A percentile compares a stretch with the other conserved stretches of the same genome.
These are phyloP conservation scores for Catostylus mosaicus DNA, from an alignment of 30 jellyfish, hydroid and myxozoan genomes.

Conservation along the genomic window DNA sequence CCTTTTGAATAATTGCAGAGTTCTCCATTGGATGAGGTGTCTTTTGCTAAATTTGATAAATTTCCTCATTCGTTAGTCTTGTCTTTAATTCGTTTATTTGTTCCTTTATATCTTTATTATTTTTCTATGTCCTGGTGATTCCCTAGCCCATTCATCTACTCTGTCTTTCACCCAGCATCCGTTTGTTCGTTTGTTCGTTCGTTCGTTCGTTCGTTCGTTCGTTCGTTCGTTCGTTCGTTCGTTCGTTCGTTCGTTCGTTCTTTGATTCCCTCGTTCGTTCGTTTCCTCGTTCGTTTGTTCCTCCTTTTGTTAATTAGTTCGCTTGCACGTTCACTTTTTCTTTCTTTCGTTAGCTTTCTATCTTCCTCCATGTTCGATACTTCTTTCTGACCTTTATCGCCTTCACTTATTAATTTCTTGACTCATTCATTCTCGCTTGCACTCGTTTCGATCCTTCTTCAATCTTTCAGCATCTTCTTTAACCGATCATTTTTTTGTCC, in stretches of 20 bases:
- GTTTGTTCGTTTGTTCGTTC: neutral
- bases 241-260: conserved; percentile 1
- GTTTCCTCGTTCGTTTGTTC: conserved; percentile 1
- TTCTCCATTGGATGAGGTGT: too few species aligned
- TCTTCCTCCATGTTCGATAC: neutral
- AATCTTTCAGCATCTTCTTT: too few species aligned
- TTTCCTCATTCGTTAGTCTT: neutral
- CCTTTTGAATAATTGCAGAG: too few species aligned
- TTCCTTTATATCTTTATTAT: neutral
- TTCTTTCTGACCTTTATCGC: neutral
- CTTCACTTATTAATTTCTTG: neutral
- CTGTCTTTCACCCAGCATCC: neutral
- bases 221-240: neutral
- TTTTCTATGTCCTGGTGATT: neutral
- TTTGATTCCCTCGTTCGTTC: neutral
- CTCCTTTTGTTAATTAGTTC: neutral
- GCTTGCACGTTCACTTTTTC: neutral
- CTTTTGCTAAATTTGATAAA: neutral
- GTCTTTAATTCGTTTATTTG: neutral
- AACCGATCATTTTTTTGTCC: too few species aligned
- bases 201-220: neutral
- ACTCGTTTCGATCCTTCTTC: too few species aligned
- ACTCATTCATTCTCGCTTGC: neutral
- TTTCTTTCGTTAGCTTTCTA: neutral
- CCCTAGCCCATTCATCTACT: neutral